phyloP scores from a whole-genome alignment of 2,797 vertebrate genomes.

The Setipinna tenuifilis region DNA sequence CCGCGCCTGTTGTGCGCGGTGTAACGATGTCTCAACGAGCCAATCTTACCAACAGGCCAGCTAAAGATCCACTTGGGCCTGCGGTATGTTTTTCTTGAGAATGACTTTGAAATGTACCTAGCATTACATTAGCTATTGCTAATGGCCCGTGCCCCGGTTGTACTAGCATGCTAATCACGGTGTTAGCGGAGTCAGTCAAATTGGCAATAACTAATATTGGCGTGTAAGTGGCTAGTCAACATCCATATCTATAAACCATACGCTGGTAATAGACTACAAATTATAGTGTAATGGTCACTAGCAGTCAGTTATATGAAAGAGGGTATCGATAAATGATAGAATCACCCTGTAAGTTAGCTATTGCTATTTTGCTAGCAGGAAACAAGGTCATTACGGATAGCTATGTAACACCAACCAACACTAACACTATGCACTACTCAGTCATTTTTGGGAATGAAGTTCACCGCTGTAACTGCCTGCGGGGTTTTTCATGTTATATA shows the following conservation, averaged over 20 bases:
- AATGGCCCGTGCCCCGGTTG: neutral
- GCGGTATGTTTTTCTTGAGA: slow-evolving; percentile 49
- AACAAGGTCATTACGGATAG: too few species aligned
- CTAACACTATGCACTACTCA: too few species aligned
- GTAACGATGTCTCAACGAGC: slow-evolving; percentile 54
- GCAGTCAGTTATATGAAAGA: too few species aligned
- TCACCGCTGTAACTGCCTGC: too few species aligned
- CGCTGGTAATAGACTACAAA: neutral
- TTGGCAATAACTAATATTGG: neutral
- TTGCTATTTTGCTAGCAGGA: too few species aligned
- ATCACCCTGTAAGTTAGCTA: too few species aligned
- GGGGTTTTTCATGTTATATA: too few species aligned
- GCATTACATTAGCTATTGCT: neutral
- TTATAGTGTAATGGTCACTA: neutral
- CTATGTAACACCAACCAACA: too few species aligned
- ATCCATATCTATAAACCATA: neutral
- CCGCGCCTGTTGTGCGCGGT: slow-evolving; percentile 48
- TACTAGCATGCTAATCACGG: slow-evolving; percentile 7
- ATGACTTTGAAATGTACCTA: neutral
- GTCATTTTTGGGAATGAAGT: too few species aligned
- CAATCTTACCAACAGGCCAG: slow-evolving; percentile 49
- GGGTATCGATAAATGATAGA: too few species aligned
- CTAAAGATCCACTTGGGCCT: slow-evolving; percentile 47
- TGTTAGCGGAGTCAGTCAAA: slow-evolving; percentile 18
- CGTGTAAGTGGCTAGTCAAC: neutral